Evolutionary conservation across 2,797 vertebrate genomes (phyloP).

Genomic region (Malurus splendens): DNA sequence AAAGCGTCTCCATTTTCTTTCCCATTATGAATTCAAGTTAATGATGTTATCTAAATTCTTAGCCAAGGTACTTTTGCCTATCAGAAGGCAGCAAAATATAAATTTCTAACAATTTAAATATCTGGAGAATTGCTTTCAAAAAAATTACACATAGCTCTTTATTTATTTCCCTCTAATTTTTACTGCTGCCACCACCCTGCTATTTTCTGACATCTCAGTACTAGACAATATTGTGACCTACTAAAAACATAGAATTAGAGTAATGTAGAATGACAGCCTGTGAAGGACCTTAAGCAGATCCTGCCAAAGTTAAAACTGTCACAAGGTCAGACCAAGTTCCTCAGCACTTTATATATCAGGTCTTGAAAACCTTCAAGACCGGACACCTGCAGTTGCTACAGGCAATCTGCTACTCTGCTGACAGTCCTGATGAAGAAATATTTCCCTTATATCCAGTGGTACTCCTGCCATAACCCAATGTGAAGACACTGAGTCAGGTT

Average conservation of each 20-base stretch:
- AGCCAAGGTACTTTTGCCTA: background rate
- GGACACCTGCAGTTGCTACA: background rate
- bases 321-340: background rate
- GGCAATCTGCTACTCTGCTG: background rate
- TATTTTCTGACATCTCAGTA: background rate
- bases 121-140: background rate
- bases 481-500: background rate
- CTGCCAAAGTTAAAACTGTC: background rate
- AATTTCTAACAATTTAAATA: background rate
- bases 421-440: background rate
- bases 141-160: background rate
- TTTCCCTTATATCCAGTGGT: background rate
- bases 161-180: background rate
- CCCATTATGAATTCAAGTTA: background rate
- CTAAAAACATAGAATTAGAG: background rate
- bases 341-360: background rate
- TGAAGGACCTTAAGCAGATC: background rate
- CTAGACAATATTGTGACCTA: background rate
- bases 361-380: background rate
- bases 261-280: background rate
- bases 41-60: background rate
- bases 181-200: accelerated
- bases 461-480: background rate
- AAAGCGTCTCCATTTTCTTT: background rate
- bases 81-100: background rate